These are phyloP conservation scores for Zoroaster sp. DNA, from an alignment of 53 echinoderm and acorn worm species.

Conservation along the genomic window DNA sequence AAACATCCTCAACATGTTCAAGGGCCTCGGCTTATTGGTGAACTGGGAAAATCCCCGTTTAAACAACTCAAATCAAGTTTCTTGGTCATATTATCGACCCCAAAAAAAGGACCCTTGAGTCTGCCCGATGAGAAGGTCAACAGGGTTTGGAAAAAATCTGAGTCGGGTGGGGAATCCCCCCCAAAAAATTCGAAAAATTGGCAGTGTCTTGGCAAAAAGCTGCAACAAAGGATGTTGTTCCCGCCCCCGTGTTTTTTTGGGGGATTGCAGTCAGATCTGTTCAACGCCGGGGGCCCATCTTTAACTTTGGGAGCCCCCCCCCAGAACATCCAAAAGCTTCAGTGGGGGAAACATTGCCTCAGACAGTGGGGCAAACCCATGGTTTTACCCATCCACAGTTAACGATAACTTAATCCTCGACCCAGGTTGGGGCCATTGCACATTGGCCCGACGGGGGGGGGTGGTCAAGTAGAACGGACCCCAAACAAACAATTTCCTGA, in stretches of 20 bases:
- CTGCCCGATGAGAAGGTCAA: constrained; percentile 36
- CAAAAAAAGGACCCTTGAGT: constrained; percentile 24
- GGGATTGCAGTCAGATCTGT: constrained; percentile 3
- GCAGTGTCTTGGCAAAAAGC: constrained; percentile 56
- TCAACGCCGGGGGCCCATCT: constrained; percentile 12
- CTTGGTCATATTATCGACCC: constrained; percentile 48
- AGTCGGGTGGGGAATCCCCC: background rate
- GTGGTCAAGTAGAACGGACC: constrained; percentile 60
- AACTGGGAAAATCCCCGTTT: constrained; percentile 57
- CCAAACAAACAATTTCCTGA: constrained; percentile 63
- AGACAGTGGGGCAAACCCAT: constrained; percentile 10
- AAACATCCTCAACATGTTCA: constrained; percentile 19
- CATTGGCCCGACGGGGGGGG: constrained; percentile 23
- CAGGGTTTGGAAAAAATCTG: constrained; percentile 9
- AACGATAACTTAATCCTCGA: constrained; percentile 50
- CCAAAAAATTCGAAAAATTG: background rate
- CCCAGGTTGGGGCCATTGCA: constrained; percentile 46
- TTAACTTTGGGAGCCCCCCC: constrained; percentile 23
- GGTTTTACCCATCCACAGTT: constrained; percentile 4
- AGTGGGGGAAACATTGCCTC: constrained; percentile 23
- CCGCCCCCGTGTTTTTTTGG: constrained; percentile 27
- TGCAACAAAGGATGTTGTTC: background rate
- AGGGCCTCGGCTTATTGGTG: constrained; percentile 33
- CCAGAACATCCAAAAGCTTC: constrained; percentile 15
- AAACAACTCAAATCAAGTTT: background rate